phyloP scores from a whole-genome alignment of 2,797 vertebrate genomes.

The Microtus obscurus region DNA sequence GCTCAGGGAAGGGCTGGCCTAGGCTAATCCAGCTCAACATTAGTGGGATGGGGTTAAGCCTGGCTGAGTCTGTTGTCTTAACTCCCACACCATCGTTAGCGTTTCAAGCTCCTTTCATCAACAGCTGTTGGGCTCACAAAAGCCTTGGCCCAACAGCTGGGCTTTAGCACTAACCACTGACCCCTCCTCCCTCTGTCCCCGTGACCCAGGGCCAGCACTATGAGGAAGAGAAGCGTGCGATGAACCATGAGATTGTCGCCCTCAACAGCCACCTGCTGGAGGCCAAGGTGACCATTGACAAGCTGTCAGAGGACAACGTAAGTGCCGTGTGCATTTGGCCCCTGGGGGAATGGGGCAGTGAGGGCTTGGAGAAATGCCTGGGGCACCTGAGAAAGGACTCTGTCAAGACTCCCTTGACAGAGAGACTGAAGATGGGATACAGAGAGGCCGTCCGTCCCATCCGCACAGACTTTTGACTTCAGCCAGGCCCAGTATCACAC shows the following conservation, averaged over 20 bases:
- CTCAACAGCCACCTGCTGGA: slow-evolving; percentile 99
- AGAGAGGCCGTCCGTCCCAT: accelerated
- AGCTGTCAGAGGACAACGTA: slow-evolving; percentile 97
- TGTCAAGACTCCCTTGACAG: not conserved
- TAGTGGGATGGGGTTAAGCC: not conserved
- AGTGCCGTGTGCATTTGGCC: slow-evolving; percentile 84
- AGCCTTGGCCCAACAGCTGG: not conserved
- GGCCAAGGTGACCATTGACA: slow-evolving; percentile 97
- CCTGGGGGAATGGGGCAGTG: not conserved
- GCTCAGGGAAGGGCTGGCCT: not conserved
- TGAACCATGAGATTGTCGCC: slow-evolving; percentile 96
- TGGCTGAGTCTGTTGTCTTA: not conserved
- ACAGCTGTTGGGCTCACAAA: slow-evolving; percentile 64
- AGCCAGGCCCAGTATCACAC: not conserved
- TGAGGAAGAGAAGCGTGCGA: slow-evolving; percentile 96
- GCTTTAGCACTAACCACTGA: slow-evolving; percentile 9
- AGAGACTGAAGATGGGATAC: not conserved
- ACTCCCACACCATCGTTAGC: not conserved
- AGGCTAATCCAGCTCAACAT: not conserved
- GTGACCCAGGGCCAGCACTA: slow-evolving; percentile 93
- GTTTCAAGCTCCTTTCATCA: slow-evolving; percentile 26
- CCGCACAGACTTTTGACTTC: not conserved
- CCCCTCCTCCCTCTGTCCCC: slow-evolving; percentile 71
- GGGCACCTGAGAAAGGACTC: accelerated
- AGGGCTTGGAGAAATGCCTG: not conserved